Percentiles rank a stretch among this genome's conserved stretches.
Evolutionary conservation across 2,888 invertebrate genomes (phyloP).

Genomic region (Eudemis profundana): DNA sequence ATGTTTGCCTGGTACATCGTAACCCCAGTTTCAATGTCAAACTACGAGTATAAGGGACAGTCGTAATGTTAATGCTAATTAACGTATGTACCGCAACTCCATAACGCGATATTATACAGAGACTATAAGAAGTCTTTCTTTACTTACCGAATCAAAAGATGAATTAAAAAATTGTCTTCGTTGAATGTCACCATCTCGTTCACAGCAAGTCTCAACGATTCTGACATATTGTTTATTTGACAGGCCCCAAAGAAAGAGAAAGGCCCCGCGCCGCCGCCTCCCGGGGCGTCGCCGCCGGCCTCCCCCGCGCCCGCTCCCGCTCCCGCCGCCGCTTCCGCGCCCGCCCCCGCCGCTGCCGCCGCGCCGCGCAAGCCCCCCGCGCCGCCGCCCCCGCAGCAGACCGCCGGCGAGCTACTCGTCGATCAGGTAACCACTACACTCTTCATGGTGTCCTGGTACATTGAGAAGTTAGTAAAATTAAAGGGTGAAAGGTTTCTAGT

Average conservation of each 20-base stretch:
- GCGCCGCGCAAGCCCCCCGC: slow-evolving; percentile 54
- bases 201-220: neutral
- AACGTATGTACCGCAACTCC: too few relatives aligned
- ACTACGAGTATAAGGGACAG: too few relatives aligned
- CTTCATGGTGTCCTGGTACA: neutral
- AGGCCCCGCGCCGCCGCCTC: slow-evolving; percentile 92
- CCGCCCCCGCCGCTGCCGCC: slow-evolving; percentile 36
- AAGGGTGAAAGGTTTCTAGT: too few relatives aligned
- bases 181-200: too few relatives aligned
- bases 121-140: too few relatives aligned
- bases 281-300: slow-evolving; percentile 59
- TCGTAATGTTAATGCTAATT: too few relatives aligned
- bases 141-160: too few relatives aligned
- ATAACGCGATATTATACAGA: too few relatives aligned
- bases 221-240: neutral
- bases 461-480: too few relatives aligned
- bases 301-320: slow-evolving; percentile 50
- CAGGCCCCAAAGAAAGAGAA: slow-evolving; percentile 92
- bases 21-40: too few relatives aligned
- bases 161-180: too few relatives aligned
- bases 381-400: slow-evolving; percentile 50
- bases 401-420: slow-evolving; percentile 65
- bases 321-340: slow-evolving; percentile 37
- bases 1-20: neutral
- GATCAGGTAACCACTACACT: slow-evolving; percentile 61